Evolutionary conservation across 2,113 vertebrate genomes (phyloP).

Genomic region (Coturnix japonica): DNA sequence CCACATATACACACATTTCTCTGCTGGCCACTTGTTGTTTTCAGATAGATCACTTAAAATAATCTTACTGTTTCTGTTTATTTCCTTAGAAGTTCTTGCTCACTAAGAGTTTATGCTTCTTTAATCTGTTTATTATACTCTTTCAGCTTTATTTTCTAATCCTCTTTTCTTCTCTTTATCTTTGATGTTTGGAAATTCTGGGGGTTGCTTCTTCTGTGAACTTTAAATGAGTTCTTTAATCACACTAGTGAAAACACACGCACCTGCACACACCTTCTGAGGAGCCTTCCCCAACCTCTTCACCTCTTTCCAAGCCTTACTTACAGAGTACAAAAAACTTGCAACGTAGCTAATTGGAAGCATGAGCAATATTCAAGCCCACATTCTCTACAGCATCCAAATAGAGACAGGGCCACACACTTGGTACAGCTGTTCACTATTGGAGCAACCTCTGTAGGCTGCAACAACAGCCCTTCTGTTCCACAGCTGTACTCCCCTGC

Average conservation of each 20-base stretch:
- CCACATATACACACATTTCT: background rate
- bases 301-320: background rate
- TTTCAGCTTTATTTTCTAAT: slow-evolving; percentile 16
- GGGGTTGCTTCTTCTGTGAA: background rate
- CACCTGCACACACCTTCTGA: background rate
- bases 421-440: no score
- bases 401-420: background rate
- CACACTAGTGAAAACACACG: fast-evolving
- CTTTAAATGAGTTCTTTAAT: slow-evolving; percentile 19
- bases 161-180: background rate
- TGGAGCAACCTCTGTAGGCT: no score
- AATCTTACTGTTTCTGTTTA: background rate
- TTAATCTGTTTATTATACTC: slow-evolving; percentile 8
- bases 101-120: background rate
- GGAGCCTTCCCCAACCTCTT: background rate
- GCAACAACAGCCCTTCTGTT: fast-evolving
- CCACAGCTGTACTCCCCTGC: no score
- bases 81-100: background rate
- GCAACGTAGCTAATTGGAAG: background rate
- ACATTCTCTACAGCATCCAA: background rate
- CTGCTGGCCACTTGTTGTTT: background rate
- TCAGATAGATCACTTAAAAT: background rate
- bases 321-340: background rate
- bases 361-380: background rate
- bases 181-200: background rate